A percentile compares a stretch with the other conserved stretches of the same genome.
Evolutionary conservation across 2,113 vertebrate genomes (phyloP).

Genomic region (Glaucidium brasilianum): DNA sequence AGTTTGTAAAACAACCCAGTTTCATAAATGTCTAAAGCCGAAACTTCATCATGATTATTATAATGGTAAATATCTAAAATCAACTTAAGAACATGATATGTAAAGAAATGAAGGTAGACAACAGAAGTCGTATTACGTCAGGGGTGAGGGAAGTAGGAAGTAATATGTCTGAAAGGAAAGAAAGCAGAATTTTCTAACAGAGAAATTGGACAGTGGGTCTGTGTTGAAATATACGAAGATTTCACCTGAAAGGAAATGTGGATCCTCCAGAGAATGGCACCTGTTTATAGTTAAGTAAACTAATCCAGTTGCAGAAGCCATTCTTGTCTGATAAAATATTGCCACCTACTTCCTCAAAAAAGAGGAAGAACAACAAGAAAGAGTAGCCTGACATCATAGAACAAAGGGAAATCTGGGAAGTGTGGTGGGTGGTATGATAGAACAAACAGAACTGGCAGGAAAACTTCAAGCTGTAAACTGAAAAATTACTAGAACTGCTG

Average conservation of each 20-base stretch:
- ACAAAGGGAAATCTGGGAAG: background rate
- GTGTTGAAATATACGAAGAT: background rate
- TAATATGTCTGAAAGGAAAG: background rate
- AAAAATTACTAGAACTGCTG: background rate
- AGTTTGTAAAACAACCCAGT: background rate
- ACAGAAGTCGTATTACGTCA: background rate
- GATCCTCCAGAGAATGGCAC: background rate
- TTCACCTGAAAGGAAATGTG: background rate
- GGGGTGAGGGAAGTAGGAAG: background rate
- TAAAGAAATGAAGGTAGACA: background rate
- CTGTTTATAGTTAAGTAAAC: background rate
- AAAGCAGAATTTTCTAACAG: background rate
- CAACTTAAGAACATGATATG: background rate
- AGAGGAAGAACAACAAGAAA: background rate
- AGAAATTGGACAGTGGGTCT: background rate
- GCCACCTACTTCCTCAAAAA: background rate
- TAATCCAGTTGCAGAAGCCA: background rate
- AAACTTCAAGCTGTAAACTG: background rate
- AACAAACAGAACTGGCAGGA: background rate
- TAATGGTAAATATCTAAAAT: background rate
- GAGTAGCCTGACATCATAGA: background rate
- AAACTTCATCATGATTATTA: background rate
- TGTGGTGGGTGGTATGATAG: fast-evolving
- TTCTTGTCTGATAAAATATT: background rate
- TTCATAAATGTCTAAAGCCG: background rate